Evolutionary conservation across 1,140 invertebrate species (phyloP).

Genomic region (Pseudobourletiella spinata): DNA sequence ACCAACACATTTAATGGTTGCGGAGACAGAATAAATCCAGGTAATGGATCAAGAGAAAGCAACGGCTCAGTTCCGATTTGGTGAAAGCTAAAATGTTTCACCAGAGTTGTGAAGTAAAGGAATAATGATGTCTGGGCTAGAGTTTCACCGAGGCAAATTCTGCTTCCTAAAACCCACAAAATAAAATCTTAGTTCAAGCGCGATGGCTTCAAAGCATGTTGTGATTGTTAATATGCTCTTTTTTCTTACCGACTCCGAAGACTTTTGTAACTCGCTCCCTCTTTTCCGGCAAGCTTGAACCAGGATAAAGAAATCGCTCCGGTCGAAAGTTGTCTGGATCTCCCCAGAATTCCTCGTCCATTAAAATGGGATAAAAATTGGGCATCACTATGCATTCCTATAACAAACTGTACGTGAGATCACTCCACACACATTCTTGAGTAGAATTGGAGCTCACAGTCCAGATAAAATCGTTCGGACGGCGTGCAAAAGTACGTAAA

Average conservation of each 20-base stretch:
- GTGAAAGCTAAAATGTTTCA: background rate
- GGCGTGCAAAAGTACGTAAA: background rate
- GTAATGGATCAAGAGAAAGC: background rate
- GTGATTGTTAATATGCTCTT: no score
- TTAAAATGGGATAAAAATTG: conserved; percentile 1
- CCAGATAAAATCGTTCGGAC: background rate
- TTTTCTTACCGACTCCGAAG: conserved; percentile 6
- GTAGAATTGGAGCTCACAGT: background rate
- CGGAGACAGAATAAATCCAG: background rate
- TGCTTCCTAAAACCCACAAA: background rate
- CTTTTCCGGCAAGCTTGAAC: background rate
- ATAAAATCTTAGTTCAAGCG: background rate
- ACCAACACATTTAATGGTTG: background rate
- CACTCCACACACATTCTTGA: background rate
- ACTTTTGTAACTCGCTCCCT: background rate
- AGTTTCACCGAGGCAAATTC: conserved; percentile 2
- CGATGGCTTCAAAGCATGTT: background rate
- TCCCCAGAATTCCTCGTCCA: conserved; percentile 1
- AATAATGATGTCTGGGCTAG: conserved; percentile 6
- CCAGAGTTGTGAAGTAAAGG: background rate
- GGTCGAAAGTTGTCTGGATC: conserved; percentile 9
- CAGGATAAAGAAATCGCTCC: background rate
- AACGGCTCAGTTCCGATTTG: background rate
- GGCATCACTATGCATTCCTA: background rate
- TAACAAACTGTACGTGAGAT: background rate